Conservation (phyloP, 1,140 invertebrate species). For the Brachionus sp. region DNA sequence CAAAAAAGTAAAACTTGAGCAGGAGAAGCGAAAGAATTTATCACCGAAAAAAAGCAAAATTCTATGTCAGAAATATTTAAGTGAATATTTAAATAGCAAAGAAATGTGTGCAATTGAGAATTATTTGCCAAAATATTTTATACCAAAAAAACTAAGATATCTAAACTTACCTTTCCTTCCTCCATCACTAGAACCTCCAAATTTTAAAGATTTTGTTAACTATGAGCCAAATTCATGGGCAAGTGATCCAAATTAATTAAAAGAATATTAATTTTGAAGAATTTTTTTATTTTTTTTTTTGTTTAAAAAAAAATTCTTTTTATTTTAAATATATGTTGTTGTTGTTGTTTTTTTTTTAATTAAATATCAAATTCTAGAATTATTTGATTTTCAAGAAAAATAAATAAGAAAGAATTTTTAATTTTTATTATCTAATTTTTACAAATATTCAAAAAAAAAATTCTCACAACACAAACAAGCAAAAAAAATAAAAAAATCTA, state of each 20-base stretch:
- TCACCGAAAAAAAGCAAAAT: background rate
- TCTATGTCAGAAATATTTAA: background rate
- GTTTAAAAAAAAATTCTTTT: no score
- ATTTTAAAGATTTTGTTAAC: slow-evolving; percentile 8
- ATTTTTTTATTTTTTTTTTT: background rate
- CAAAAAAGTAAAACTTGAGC: slow-evolving; percentile 2
- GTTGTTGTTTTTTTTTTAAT: no score
- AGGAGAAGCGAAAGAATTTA: background rate
- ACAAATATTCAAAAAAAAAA: slow-evolving; percentile 12
- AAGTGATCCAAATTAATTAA: background rate
- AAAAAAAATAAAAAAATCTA: background rate
- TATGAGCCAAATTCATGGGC: slow-evolving; percentile 26
- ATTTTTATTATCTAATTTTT: slow-evolving; percentile 23
- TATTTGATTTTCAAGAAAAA: background rate
- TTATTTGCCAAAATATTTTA: slow-evolving; percentile 19
- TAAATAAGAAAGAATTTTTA: background rate
- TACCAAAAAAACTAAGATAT: background rate
- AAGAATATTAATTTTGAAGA: background rate
- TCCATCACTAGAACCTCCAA: background rate
- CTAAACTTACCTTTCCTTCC: background rate
- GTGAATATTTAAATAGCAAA: background rate
- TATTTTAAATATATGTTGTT: background rate
- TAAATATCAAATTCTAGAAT: no score
- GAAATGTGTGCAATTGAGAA: background rate
- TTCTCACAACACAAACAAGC: background rate